Percentiles rank a stretch among this genome's conserved stretches.
phyloP scores from a whole-genome alignment of 2,113 vertebrate genomes.

The Crypturellus undulatus region DNA sequence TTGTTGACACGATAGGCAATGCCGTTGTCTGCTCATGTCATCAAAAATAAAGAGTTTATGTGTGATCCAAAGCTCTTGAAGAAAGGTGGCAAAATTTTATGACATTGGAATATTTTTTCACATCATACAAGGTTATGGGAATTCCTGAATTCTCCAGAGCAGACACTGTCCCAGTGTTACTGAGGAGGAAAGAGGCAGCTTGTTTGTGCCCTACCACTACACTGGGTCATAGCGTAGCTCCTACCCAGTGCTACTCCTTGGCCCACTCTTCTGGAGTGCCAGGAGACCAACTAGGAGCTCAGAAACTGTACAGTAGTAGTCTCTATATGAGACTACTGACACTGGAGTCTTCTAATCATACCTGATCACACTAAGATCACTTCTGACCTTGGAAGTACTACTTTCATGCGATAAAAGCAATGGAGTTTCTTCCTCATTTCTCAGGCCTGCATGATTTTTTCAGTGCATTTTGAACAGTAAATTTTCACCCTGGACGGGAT shows the following conservation, averaged over 20 bases:
- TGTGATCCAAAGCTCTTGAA: neutral
- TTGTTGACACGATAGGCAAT: neutral
- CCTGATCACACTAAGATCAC: neutral
- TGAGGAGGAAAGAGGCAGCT: neutral
- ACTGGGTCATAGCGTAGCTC: neutral
- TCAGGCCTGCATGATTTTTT: neutral
- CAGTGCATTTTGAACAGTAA: neutral
- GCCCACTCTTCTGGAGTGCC: neutral
- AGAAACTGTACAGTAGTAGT: neutral
- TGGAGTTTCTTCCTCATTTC: neutral
- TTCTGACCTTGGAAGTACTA: neutral
- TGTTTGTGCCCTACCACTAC: neutral
- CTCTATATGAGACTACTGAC: neutral
- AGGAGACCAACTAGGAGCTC: neutral
- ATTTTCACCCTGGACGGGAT: neutral
- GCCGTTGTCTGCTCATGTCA: neutral
- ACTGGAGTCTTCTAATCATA: neutral
- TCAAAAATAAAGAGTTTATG: neutral
- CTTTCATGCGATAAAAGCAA: neutral
- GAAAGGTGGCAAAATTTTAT: neutral
- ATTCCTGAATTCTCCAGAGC: neutral
- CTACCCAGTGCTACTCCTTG: neutral
- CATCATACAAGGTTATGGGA: neutral
- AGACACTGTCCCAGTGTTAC: neutral
- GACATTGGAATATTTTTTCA: neutral